phyloP scores from a whole-genome alignment of 2,888 invertebrate species.

The Cataglyphis albicans region DNA sequence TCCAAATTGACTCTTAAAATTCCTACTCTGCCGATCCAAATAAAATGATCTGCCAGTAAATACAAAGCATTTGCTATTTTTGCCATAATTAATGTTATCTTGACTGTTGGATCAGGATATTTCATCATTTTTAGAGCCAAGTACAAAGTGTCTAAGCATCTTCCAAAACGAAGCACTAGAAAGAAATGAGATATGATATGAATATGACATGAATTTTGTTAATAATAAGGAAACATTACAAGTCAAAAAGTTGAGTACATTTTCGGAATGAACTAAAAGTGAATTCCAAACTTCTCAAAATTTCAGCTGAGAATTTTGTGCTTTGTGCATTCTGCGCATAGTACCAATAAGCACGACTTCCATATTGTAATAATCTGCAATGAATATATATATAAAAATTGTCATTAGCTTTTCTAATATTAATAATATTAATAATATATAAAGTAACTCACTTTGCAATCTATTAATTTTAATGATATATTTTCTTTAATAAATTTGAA shows the following conservation, averaged over 20 bases:
- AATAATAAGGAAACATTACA: conserved; percentile 21
- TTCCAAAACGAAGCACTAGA: conserved; percentile 94
- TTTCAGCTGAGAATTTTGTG: conserved; percentile 88
- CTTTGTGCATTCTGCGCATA: conserved; percentile 89
- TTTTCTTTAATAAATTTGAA: not conserved
- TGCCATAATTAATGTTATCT: conserved; percentile 91
- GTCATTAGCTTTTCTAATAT: conserved; percentile 3
- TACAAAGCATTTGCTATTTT: conserved; percentile 93
- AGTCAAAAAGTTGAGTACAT: conserved; percentile 87
- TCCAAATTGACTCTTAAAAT: conserved; percentile 90
- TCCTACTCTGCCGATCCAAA: conserved; percentile 94
- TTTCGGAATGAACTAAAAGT: conserved; percentile 95
- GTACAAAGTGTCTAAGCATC: conserved; percentile 93
- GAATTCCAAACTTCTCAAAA: conserved; percentile 93
- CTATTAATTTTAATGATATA: not conserved
- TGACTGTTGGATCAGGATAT: conserved; percentile 90
- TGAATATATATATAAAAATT: conserved; percentile 34
- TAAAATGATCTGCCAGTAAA: conserved; percentile 94
- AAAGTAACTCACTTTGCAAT: not conserved
- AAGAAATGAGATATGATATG: conserved; percentile 52
- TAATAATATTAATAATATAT: conserved; percentile 27
- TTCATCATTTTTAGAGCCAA: conserved; percentile 91
- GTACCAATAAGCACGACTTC: conserved; percentile 93
- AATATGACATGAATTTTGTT: not conserved
- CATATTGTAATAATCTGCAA: conserved; percentile 93